These are phyloP conservation scores for Parazoanthus darwini DNA, from an alignment of 92 coral and sea anemone genomes.

Conservation along the genomic window DNA sequence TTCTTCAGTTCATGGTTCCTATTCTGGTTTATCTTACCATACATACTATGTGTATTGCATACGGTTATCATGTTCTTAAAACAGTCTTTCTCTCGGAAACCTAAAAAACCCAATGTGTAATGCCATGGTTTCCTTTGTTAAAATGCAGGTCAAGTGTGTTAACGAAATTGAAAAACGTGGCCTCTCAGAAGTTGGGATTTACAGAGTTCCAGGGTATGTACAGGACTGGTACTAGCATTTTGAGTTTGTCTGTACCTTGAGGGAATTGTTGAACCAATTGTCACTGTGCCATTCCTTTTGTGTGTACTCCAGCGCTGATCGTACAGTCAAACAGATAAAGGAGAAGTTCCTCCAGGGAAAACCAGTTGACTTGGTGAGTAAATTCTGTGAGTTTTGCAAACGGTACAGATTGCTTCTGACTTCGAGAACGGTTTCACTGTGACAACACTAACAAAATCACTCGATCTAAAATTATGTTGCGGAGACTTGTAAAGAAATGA, in stretches of 20 bases:
- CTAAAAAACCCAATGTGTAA: not conserved
- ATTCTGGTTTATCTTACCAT: not conserved
- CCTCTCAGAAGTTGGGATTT: conserved; percentile 90
- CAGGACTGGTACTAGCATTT: not conserved
- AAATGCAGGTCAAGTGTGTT: conserved; percentile 74
- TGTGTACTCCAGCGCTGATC: conserved; percentile 69
- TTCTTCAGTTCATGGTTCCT: not conserved
- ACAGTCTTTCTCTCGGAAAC: no score
- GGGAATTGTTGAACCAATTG: not conserved
- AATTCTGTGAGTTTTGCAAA: no score
- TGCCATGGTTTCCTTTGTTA: not conserved
- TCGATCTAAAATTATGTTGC: no score
- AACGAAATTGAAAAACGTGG: conserved; percentile 94
- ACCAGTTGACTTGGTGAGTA: conserved; percentile 78
- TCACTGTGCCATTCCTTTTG: not conserved
- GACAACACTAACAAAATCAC: no score
- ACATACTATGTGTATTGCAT: not conserved
- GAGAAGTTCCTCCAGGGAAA: conserved; percentile 86
- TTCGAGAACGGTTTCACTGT: no score
- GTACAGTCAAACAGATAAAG: conserved; percentile 81
- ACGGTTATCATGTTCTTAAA: not conserved
- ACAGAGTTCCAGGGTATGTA: conserved; percentile 94
- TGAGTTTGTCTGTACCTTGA: not conserved
- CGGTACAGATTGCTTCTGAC: no score
- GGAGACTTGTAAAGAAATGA: not conserved